Conservation (phyloP, 2,888 invertebrate genomes). For the Argyresthia goedartella region DNA sequence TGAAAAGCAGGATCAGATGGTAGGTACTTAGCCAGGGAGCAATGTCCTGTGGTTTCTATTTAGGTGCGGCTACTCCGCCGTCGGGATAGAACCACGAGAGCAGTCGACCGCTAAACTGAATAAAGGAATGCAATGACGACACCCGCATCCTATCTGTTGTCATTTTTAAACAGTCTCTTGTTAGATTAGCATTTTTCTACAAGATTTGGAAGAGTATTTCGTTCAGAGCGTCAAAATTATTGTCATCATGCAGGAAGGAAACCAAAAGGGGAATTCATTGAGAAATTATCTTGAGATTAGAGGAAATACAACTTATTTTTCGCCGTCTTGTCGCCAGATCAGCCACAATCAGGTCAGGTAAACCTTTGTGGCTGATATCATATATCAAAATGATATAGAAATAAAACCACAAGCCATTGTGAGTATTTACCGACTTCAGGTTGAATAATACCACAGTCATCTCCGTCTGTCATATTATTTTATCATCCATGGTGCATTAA, state of each 20-base stretch:
- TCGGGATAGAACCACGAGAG: slow-evolving; percentile 54
- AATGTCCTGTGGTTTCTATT: slow-evolving; percentile 70
- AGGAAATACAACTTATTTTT: too few relatives aligned
- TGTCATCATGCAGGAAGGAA: too few relatives aligned
- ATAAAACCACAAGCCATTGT: slow-evolving; percentile 23
- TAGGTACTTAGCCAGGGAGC: slow-evolving; percentile 36
- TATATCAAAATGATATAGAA: slow-evolving; percentile 27
- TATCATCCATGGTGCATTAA: too few relatives aligned
- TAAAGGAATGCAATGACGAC: slow-evolving; percentile 49
- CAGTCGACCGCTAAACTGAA: slow-evolving; percentile 55
- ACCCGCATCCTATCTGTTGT: neutral
- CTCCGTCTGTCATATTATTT: too few relatives aligned
- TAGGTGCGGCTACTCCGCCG: slow-evolving; percentile 61
- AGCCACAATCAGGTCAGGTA: slow-evolving; percentile 43
- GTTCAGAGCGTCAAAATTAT: too few relatives aligned
- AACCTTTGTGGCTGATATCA: slow-evolving; percentile 39
- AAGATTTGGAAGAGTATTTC: neutral
- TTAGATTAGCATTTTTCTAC: neutral
- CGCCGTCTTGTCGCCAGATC: slow-evolving; percentile 8
- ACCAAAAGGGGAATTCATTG: too few relatives aligned
- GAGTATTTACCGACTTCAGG: slow-evolving; percentile 9
- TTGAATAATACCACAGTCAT: neutral
- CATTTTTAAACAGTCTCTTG: neutral
- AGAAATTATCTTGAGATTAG: too few relatives aligned
- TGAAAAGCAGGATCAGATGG: slow-evolving; percentile 1